These are phyloP conservation scores for Deroptyus accipitrinus DNA, from an alignment of 2,113 vertebrate species.

Conservation along the genomic window DNA sequence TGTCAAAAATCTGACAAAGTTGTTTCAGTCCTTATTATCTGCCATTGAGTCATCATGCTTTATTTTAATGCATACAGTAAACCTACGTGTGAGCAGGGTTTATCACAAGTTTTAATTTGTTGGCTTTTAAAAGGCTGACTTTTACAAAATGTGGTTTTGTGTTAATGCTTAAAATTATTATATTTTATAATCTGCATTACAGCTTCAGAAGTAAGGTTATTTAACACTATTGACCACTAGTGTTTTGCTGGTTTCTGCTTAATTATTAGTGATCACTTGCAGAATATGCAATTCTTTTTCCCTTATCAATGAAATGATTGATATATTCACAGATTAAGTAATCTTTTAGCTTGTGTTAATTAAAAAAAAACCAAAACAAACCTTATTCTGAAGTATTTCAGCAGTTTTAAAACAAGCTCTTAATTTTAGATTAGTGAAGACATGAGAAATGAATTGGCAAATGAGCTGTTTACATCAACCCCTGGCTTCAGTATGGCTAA, in stretches of 20 bases:
- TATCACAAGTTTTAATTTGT: background rate
- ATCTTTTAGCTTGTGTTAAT: background rate
- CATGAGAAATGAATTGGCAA: conserved; percentile 73
- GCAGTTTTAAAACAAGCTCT: background rate
- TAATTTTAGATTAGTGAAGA: conserved; percentile 76
- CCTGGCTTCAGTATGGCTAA: conserved; percentile 57
- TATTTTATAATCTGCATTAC: background rate
- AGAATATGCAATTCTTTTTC: background rate
- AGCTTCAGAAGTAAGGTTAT: background rate
- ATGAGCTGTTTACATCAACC: conserved; percentile 80
- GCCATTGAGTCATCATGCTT: background rate
- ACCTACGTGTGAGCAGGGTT: background rate
- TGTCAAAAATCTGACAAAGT: background rate
- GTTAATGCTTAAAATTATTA: background rate
- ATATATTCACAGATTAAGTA: background rate
- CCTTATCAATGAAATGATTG: background rate
- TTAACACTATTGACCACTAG: background rate
- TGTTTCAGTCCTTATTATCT: background rate
- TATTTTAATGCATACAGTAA: background rate
- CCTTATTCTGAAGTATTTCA: background rate
- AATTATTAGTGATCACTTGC: background rate
- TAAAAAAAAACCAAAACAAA: background rate
- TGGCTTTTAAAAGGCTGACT: background rate
- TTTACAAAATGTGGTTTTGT: background rate
- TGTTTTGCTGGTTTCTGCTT: background rate